Conservation (phyloP, 2,113 vertebrate species). For the Aphelocoma coerulescens region DNA sequence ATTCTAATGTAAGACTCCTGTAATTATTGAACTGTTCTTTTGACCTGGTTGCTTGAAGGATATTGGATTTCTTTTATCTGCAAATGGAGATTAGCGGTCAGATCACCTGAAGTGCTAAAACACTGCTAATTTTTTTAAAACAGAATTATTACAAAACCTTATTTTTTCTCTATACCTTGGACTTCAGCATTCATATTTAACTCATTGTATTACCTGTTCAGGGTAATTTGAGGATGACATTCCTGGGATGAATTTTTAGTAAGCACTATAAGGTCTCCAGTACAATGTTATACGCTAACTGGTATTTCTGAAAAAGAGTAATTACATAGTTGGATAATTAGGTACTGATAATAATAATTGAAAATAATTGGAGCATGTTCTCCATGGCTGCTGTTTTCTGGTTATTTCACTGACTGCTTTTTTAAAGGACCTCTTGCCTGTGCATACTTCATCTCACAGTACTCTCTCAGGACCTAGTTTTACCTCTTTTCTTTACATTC, state of each 20-base stretch:
- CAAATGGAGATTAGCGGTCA: constrained; percentile 38
- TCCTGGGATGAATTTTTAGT: background rate
- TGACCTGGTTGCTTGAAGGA: constrained; percentile 36
- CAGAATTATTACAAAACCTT: background rate
- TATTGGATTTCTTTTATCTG: constrained; percentile 44
- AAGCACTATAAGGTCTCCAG: background rate
- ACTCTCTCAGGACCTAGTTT: background rate
- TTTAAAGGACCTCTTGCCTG: background rate
- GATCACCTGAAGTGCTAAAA: constrained; percentile 25
- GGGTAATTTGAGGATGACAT: background rate
- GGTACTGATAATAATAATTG: background rate
- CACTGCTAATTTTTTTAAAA: background rate
- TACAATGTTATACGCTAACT: background rate
- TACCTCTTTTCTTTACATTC: background rate
- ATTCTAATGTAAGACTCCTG: constrained; percentile 36
- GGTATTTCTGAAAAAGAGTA: background rate
- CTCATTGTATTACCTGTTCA: background rate
- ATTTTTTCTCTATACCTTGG: background rate
- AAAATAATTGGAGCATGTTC: background rate
- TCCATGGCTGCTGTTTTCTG: background rate
- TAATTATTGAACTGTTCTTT: constrained; percentile 56
- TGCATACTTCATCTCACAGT: background rate
- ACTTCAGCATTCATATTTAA: background rate
- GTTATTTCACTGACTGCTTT: background rate
- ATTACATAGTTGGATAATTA: background rate